Evolutionary conservation across 2,888 invertebrate genomes (phyloP).

Genomic region (Eueremaeus valkanovi): DNA sequence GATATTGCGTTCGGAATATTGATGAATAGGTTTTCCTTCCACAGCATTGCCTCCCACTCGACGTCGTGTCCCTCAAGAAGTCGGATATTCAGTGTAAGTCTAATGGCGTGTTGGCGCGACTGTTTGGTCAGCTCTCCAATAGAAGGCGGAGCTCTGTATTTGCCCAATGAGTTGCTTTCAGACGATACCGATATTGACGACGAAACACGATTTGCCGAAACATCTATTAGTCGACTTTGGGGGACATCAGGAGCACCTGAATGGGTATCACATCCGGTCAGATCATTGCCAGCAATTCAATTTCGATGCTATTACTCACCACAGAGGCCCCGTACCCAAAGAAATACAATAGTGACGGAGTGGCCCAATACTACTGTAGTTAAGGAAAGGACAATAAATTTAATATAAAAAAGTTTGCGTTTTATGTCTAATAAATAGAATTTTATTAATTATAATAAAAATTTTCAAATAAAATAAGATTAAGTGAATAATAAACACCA

Average conservation of each 20-base stretch:
- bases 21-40: slow-evolving; percentile 75
- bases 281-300: not conserved
- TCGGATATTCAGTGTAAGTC: slow-evolving; percentile 44
- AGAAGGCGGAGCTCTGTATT: slow-evolving; percentile 32
- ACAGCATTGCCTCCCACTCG: slow-evolving; percentile 75
- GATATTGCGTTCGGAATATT: slow-evolving; percentile 79
- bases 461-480: too few relatives aligned
- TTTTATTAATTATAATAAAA: too few relatives aligned
- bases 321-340: slow-evolving; percentile 42
- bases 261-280: not conserved
- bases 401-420: not conserved
- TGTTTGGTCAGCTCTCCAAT: slow-evolving; percentile 45
- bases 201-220: slow-evolving; percentile 37
- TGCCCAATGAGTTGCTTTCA: slow-evolving; percentile 22
- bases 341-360: slow-evolving; percentile 37
- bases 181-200: slow-evolving; percentile 32
- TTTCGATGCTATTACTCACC: slow-evolving; percentile 14
- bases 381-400: not conserved
- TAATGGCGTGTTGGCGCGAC: slow-evolving; percentile 43
- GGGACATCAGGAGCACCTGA: slow-evolving; percentile 43
- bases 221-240: slow-evolving; percentile 12
- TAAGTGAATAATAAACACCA: too few relatives aligned
- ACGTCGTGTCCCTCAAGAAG: slow-evolving; percentile 43
- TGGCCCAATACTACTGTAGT: slow-evolving; percentile 22
- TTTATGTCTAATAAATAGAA: too few relatives aligned